Evolutionary conservation across 2,113 vertebrate genomes (phyloP).

Genomic region (Heterocephalus glaber): DNA sequence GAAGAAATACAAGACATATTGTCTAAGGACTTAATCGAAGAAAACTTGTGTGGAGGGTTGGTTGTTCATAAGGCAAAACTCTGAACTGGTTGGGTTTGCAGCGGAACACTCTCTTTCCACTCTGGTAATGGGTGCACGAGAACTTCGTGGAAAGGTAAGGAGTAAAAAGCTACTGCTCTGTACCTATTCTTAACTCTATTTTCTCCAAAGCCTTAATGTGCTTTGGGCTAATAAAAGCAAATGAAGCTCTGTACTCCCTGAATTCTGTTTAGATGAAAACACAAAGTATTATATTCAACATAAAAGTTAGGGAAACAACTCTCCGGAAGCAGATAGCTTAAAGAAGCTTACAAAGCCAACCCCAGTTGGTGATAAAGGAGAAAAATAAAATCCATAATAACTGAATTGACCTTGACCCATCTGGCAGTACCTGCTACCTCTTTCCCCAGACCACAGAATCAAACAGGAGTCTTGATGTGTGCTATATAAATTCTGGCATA

Average conservation of each 20-base stretch:
- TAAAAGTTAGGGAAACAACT: slow-evolving; percentile 12
- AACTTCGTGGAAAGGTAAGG: slow-evolving; percentile 61
- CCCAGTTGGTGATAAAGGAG: neutral
- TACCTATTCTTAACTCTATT: neutral
- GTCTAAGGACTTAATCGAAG: neutral
- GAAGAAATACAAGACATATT: neutral
- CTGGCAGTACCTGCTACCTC: neutral
- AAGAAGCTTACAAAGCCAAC: neutral
- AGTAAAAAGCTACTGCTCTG: slow-evolving; percentile 36
- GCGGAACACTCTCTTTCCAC: slow-evolving; percentile 50
- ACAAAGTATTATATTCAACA: slow-evolving; percentile 58
- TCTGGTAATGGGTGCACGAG: slow-evolving; percentile 47
- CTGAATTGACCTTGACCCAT: neutral
- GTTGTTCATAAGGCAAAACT: neutral
- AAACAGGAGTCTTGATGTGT: neutral
- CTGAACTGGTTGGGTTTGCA: slow-evolving; percentile 53
- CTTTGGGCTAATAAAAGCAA: neutral
- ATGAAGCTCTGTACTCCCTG: neutral
- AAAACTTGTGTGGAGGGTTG: rapidly evolving
- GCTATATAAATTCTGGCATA: neutral
- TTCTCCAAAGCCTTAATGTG: neutral
- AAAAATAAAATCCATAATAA: neutral
- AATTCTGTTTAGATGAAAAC: neutral
- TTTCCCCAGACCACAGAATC: neutral
- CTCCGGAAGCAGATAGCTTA: neutral